Evolutionary conservation across 2,113 vertebrate genomes (phyloP).

Genomic region (Corythaixoides concolor): DNA sequence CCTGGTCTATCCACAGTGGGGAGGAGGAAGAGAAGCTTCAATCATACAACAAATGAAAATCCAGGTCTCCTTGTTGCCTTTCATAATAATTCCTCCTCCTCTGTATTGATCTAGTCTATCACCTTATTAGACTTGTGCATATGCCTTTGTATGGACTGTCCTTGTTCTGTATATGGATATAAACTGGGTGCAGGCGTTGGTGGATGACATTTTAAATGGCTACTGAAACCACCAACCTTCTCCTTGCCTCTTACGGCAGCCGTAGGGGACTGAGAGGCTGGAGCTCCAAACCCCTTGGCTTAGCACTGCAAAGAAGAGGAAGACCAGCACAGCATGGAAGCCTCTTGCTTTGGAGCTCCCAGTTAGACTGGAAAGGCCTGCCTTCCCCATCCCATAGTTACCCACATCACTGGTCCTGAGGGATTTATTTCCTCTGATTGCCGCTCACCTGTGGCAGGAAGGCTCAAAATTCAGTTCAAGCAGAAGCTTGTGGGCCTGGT

Average conservation of each 20-base stretch:
- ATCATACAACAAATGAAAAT: neutral
- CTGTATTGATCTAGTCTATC: neutral
- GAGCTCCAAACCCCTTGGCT: neutral
- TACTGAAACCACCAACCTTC: neutral
- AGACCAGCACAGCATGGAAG: neutral
- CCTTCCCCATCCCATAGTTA: neutral
- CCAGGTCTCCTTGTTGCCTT: neutral
- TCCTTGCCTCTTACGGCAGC: neutral
- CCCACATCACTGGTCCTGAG: neutral
- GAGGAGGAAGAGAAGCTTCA: neutral
- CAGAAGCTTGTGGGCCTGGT: neutral
- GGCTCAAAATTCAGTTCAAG: neutral
- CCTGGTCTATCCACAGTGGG: accelerated
- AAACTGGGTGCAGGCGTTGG: neutral
- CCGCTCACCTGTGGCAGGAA: neutral
- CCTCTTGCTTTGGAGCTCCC: neutral
- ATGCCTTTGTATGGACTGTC: neutral
- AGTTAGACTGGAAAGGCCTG: neutral
- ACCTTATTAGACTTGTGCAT: neutral
- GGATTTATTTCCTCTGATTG: neutral
- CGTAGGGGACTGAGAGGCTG: neutral
- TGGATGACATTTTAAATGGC: neutral
- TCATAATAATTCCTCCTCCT: neutral
- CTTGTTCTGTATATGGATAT: neutral
- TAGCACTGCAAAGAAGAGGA: neutral